Base-by-base conservation (phyloP, 2,888 invertebrate species). In the Hemithea aestivaria region DNA sequence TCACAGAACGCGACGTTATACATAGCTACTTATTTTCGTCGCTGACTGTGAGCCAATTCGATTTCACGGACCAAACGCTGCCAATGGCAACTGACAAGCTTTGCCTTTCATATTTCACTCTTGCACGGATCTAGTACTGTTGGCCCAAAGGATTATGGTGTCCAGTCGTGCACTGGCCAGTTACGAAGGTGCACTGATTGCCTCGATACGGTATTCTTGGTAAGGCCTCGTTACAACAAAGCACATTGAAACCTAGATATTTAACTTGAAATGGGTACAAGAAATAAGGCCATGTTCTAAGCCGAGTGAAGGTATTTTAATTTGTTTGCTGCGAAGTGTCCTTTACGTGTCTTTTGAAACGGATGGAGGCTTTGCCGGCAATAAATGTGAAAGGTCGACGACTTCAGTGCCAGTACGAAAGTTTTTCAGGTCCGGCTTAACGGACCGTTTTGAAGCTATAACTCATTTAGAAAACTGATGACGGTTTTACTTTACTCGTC, bases 11-110 rank as follows among this genome's bases (percentile, higher is more conserved):
- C 56, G 59, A 63, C 62, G 62, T 62, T 62, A 63, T 66, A 72
- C 57, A n/a, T n/a, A n/a, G n/a, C 60, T 69, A 65, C 73, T 75
- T 83, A 83, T 84, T 84, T 83, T 76, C 65, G 80, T 76, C 70
- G 66, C 77, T 79, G 83, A 79, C 73, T 73, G 73, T 66, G 69
- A 73, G 81, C 85, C 84, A 82, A 84, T 77, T 81, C 78, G 75
- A 83, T 84, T 81, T 79, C 76, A 80, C 71, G 78, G 71, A 61
- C 66, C 73, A 62, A 56, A 62, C 66, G 70, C 56, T 74, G 74
- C 66, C 76, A 75, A 71, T 73, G 70, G 69, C 65, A 67, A 67
- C 53, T 56, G 52, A 47, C 58, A 53, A 54, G 51, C 44, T 48
- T 65, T 56, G 57, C 53, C 61, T 70, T 62, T 65, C 58, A 63